Evolutionary conservation across 2,888 invertebrate genomes (phyloP), one percentile per base, ranked within the genome.

Genomic region (Troglohyphantes excavatus): DNA sequence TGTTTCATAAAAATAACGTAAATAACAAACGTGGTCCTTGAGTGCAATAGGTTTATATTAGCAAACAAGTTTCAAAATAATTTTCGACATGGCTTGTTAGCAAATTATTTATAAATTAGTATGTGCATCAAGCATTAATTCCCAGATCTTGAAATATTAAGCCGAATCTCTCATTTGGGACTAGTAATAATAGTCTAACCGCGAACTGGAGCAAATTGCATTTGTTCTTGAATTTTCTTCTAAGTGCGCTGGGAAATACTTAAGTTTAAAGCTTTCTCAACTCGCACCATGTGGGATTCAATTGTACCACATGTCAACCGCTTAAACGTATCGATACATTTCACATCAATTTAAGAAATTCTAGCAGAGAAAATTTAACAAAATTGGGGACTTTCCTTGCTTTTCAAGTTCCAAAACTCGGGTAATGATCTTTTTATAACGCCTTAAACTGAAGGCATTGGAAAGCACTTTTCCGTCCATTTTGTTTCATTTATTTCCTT

Each of bases 341-440:
- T 67, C 67, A 67, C 75, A 84, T 84, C 75, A 75, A 67, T 84
- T 84, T 84, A 84, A 63, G 63, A 63, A 73, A 21, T 33, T 53
- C 29, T 65, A 67, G 63, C 33, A 68, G 13, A 23, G 46, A 39
- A 43, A 67, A 67, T 33, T 19, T 46, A 84, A 53, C 84, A 76
- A 65, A 84, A 84, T 84, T 67, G 83, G 73, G 73, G 33, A 17
- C 53, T 65, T 68, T 53, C 84, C 21, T 27, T 33, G 73, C 46
- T 43, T 73, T 21, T 23, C 83, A 33, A 63, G 84, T 53, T 75
- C 75, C 67, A 59, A 75, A 76, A 67, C 84, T 13, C 33, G 75
- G 84, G 67, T 84, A 84, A 84, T 84, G 84, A 84, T 75, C 84
- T 46, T 67, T 84, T 84, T 84, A 84, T 84, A 75, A 84, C 75